These are phyloP conservation scores for Danio kyathit DNA, from an alignment of 2,797 vertebrate genomes.

Conservation along the genomic window DNA sequence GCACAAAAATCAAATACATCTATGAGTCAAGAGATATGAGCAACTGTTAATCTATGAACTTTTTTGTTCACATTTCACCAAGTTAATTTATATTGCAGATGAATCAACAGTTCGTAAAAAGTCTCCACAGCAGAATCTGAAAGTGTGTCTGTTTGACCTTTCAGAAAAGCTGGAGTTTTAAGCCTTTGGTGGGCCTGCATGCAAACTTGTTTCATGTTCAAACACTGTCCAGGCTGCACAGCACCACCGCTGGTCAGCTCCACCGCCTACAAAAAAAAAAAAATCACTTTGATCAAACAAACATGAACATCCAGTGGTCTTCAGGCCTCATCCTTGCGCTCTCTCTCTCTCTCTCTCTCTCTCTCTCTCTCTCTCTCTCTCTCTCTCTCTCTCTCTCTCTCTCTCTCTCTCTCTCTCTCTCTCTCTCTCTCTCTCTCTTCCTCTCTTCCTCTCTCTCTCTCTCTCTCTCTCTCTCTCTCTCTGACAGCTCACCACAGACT, in stretches of 20 bases:
- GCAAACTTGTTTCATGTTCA: conserved; percentile 55
- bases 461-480: conserved; percentile 59
- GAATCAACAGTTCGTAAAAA: neutral
- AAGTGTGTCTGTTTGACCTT: conserved; percentile 27
- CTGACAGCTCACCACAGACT: conserved; percentile 75
- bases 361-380: conserved; percentile 62
- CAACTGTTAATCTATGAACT: neutral
- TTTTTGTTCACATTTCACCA: too few relatives aligned
- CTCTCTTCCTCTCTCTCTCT: conserved; percentile 61
- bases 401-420: conserved; percentile 60
- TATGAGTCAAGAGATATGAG: neutral
- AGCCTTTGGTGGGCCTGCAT: conserved; percentile 47
- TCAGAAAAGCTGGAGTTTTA: conserved; percentile 45
- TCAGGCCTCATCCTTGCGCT: conserved; percentile 69
- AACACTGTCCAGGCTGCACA: conserved; percentile 74
- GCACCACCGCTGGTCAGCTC: conserved; percentile 76
- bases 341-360: conserved; percentile 52
- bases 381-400: conserved; percentile 56
- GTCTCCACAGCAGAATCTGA: neutral
- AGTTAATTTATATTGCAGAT: neutral
- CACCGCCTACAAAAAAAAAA: conserved; percentile 63
- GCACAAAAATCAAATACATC: too few relatives aligned
- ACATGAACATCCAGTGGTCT: conserved; percentile 81
- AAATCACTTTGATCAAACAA: conserved; percentile 83
- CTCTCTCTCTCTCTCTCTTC: conserved; percentile 52